Conservation (phyloP, 2,113 vertebrate genomes). For the Sminthopsis crassicaudata region DNA sequence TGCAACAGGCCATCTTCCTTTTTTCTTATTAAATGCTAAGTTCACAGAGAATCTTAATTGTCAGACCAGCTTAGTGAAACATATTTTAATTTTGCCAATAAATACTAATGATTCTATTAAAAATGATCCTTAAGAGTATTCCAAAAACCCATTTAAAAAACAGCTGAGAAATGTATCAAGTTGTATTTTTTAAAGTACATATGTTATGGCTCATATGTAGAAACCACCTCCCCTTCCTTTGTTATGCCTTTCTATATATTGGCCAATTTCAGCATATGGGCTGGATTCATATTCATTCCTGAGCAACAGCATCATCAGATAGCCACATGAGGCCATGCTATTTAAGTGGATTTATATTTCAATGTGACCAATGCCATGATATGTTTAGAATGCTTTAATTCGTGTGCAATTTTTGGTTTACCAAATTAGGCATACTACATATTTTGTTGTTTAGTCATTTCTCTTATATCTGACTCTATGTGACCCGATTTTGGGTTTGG, state of each 20-base stretch:
- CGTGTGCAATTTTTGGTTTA: neutral
- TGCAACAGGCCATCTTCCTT: constrained; percentile 21
- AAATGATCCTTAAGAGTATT: neutral
- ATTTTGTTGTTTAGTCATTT: neutral
- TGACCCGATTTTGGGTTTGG: neutral
- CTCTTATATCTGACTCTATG: neutral
- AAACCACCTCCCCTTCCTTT: neutral
- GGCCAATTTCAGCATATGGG: neutral
- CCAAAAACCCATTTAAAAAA: neutral
- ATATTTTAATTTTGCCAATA: constrained; percentile 40
- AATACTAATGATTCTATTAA: constrained; percentile 44
- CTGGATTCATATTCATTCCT: constrained; percentile 42
- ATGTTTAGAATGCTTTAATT: neutral
- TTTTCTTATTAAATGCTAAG: constrained; percentile 49
- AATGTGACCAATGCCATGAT: neutral
- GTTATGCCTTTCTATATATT: constrained; percentile 3
- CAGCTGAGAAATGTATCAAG: constrained; percentile 26
- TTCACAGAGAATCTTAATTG: constrained; percentile 32
- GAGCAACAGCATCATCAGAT: constrained; percentile 13
- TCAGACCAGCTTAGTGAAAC: neutral
- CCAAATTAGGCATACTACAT: neutral
- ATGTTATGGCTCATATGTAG: constrained; percentile 7
- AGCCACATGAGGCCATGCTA: neutral
- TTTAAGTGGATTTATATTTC: neutral
- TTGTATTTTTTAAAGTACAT: constrained; percentile 43